Conservation (phyloP, 2,113 vertebrate species). For the Lophura nycthemera region DNA sequence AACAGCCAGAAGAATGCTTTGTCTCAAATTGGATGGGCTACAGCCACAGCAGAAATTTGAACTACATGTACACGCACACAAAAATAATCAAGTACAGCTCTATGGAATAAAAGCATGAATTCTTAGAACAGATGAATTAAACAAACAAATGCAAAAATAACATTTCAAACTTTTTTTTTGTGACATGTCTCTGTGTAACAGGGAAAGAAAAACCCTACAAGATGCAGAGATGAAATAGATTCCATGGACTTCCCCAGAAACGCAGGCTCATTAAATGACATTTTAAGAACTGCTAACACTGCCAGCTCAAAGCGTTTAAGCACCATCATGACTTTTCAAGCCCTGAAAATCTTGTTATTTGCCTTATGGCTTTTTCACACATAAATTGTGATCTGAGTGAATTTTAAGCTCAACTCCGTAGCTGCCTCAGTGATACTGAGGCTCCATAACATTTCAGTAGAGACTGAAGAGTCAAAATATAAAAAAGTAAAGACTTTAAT, state of each 20-base stretch:
- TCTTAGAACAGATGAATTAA: conserved; percentile 21
- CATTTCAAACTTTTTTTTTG: neutral
- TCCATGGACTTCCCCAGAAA: conserved; percentile 46
- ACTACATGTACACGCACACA: neutral
- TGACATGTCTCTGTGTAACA: neutral
- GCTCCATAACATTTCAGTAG: neutral
- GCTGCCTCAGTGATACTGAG: neutral
- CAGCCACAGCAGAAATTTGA: neutral
- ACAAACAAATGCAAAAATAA: neutral
- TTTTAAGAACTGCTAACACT: conserved; percentile 31
- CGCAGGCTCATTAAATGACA: conserved; percentile 58
- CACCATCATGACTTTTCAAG: conserved; percentile 56
- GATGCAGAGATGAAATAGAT: conserved; percentile 47
- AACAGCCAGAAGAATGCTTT: neutral
- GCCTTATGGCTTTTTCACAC: conserved; percentile 67
- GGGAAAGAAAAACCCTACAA: conserved; percentile 3
- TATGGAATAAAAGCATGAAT: neutral
- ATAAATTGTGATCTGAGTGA: conserved; percentile 43
- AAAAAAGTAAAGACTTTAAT: conserved; percentile 8
- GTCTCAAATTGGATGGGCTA: neutral
- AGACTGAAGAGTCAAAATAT: neutral
- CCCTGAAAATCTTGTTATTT: conserved; percentile 53
- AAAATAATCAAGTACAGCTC: neutral
- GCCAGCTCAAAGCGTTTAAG: conserved; percentile 47
- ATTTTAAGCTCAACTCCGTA: conserved; percentile 48